These are phyloP conservation scores for Semicossyphus pulcher DNA, from an alignment of 2,113 vertebrate genomes.

Conservation along the genomic window DNA sequence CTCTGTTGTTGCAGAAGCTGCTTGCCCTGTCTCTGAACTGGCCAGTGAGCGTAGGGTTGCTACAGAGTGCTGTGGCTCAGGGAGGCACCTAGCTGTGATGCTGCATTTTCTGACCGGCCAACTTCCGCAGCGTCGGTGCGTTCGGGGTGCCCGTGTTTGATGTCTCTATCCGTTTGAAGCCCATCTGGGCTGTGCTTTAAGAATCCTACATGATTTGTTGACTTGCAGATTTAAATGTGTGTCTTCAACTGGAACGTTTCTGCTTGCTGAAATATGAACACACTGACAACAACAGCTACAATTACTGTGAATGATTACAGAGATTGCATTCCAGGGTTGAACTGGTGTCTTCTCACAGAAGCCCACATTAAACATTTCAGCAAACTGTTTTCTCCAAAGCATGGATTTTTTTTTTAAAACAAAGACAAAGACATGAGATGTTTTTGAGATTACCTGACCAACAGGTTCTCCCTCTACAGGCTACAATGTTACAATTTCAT, in stretches of 20 bases:
- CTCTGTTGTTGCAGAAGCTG: slow-evolving; percentile 43
- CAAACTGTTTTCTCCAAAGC: background rate
- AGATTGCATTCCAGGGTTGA: slow-evolving; percentile 1
- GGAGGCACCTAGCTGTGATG: slow-evolving; percentile 13
- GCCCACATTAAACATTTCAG: background rate
- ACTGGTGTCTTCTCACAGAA: background rate
- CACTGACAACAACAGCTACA: background rate
- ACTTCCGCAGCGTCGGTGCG: slow-evolving; percentile 2
- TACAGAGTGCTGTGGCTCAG: background rate
- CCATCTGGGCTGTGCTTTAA: slow-evolving; percentile 11
- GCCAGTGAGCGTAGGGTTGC: slow-evolving; percentile 25
- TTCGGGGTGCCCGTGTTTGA: slow-evolving; percentile 3
- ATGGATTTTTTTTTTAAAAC: too few relatives aligned
- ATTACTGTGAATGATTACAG: slow-evolving; percentile 1
- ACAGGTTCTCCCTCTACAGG: too few relatives aligned
- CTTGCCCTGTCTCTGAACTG: slow-evolving; percentile 54
- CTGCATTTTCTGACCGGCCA: slow-evolving; percentile 20
- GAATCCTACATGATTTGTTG: slow-evolving; percentile 37
- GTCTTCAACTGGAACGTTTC: slow-evolving; percentile 1
- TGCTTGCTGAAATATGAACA: slow-evolving; percentile 32
- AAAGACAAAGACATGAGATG: too few relatives aligned
- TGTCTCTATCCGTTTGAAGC: slow-evolving; percentile 16
- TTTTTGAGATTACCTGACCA: too few relatives aligned
- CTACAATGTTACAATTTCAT: too few relatives aligned
- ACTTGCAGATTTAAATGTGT: slow-evolving; percentile 31